Evolutionary conservation across 2,888 invertebrate species (phyloP), one percentile per base, ranked within the genome.

Genomic region (Drosophila trichaetosa): DNA sequence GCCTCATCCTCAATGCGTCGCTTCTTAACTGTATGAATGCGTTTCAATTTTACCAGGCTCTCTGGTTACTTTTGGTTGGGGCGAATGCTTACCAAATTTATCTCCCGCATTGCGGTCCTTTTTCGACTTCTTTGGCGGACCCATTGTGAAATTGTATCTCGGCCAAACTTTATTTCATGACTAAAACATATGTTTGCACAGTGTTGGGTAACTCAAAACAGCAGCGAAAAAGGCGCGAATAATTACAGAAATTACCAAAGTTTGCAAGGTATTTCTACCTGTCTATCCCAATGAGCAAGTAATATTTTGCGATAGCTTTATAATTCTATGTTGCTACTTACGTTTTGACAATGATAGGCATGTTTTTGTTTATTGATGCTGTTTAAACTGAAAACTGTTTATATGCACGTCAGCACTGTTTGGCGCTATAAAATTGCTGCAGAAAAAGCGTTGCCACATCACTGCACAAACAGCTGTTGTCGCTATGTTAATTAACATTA

Each of bases 1-100:
- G 94, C 94, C 67, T 95, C 95, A 87, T 95, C 95, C 72, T 93
- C 93, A 72, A 94, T 94, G 64, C 95, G 95, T 5, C 93, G 91
- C 69, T 95, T 95, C 79, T 95, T 95, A 11, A 94, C 95, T 95
- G 69, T 95, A 66, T 52, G 48, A 60, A 59, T 16, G 13, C 31
- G 46, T 40, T 21, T 38, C 33, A 63, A 21, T 53, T 69, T 59
- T 42, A 64, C 33, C 65, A 27, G 3, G 18, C n/a, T 11, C 31
- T 51, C 16, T 18, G 24, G 18, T 24, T 36, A 49, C 6, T 52
- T 16, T 46, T 24, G 4, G 2, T 0, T 27, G 8, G 7, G 24
- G 2, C 33, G 11, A n/a, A 6, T 38, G 77, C 91, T 91, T 83
- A 92, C 92, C 91, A 59, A 90, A 91, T 80, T 92, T 93, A 40